Evolutionary conservation across 2,888 invertebrate genomes (phyloP).

Genomic region (Meloe dianella): DNA sequence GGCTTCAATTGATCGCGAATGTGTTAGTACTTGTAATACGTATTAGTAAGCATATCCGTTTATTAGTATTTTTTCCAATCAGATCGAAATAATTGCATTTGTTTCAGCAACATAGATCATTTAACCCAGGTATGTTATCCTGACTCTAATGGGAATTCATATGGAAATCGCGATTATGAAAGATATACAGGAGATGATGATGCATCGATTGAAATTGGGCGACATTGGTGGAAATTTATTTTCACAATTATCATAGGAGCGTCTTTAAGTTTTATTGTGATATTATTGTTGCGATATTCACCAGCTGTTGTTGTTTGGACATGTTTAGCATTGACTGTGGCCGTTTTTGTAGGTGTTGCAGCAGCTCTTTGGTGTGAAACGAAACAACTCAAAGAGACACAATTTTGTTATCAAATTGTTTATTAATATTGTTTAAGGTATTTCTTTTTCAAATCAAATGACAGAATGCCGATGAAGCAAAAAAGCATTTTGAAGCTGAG

Average conservation of each 20-base stretch:
- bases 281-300: conserved; percentile 37
- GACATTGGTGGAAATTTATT: not conserved
- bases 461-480: not conserved
- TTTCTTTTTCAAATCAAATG: conserved; percentile 12
- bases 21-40: conserved; percentile 22
- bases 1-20: conserved; percentile 17
- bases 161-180: not conserved
- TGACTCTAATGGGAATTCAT: no score
- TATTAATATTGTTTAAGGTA: conserved; percentile 24
- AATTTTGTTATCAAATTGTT: not conserved
- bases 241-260: not conserved
- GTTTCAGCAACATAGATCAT: not conserved
- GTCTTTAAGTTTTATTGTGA: conserved; percentile 35
- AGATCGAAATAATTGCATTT: not conserved
- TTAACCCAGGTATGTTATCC: not conserved
- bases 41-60: conserved; percentile 27
- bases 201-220: not conserved
- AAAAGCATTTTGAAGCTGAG: not conserved
- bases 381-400: not conserved
- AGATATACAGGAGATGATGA: not conserved
- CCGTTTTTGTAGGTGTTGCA: conserved; percentile 21
- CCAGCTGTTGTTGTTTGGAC: conserved; percentile 39
- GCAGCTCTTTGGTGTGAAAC: conserved; percentile 34
- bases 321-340: conserved; percentile 32
- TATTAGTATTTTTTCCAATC: not conserved